Evolutionary conservation across 2,888 invertebrate species (phyloP).

Genomic region (Drosophila austrosaltans): DNA sequence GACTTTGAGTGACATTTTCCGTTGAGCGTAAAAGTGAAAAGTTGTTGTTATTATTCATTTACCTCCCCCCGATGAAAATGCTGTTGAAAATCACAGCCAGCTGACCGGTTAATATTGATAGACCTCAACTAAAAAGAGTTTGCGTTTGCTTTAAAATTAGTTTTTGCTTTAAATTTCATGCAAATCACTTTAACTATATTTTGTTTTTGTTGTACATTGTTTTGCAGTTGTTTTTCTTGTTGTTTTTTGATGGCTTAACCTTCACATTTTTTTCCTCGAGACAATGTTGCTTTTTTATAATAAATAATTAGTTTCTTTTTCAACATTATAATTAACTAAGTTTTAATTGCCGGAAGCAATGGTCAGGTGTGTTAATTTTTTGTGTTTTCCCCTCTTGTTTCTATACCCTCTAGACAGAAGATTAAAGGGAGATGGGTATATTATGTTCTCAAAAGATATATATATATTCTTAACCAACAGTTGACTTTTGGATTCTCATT

Average conservation of each 20-base stretch:
- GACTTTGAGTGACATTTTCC: constrained; percentile 75
- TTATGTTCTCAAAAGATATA: background rate
- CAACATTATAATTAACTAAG: constrained; percentile 55
- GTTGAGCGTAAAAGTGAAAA: constrained; percentile 72
- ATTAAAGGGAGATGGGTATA: background rate
- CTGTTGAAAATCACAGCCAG: constrained; percentile 43
- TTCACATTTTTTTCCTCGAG: constrained; percentile 49
- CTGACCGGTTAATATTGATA: constrained; percentile 50
- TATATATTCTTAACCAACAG: background rate
- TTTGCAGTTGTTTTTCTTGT: constrained; percentile 20
- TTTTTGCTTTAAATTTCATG: constrained; percentile 48
- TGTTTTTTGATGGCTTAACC: constrained; percentile 41
- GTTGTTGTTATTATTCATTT: constrained; percentile 63
- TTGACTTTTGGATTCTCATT: background rate
- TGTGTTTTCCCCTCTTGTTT: background rate
- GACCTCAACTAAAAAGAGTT: constrained; percentile 13
- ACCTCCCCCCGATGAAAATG: constrained; percentile 42
- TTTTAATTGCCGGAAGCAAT: constrained; percentile 69
- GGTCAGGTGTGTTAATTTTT: constrained; percentile 36
- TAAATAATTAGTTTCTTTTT: constrained; percentile 56
- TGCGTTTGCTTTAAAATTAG: constrained; percentile 12
- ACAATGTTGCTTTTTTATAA: constrained; percentile 34
- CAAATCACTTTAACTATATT: constrained; percentile 50
- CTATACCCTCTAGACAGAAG: background rate
- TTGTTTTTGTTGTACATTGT: constrained; percentile 16